A percentile compares a stretch with the other conserved stretches of the same genome.
Conservation (phyloP, 2,797 vertebrate genomes). For the Cryptoprocta ferox region DNA sequence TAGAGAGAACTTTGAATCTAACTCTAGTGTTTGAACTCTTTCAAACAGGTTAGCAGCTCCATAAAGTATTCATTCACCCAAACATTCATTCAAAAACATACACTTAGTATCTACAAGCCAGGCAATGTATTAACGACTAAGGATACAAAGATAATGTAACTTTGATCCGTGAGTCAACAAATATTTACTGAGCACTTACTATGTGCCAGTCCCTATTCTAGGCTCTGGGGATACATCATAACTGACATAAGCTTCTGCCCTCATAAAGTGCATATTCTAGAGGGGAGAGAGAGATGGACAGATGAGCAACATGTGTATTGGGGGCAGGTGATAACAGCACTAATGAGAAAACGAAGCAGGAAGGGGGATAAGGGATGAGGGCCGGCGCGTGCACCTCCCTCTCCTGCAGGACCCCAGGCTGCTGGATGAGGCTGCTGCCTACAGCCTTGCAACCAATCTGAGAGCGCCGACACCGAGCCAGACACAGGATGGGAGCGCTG, state of each 20-base stretch:
- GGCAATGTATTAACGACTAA: not conserved
- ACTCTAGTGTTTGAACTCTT: not conserved
- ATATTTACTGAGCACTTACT: not conserved
- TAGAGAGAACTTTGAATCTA: not conserved
- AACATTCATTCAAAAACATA: not conserved
- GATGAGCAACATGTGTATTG: not conserved
- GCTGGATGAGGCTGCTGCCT: not conserved
- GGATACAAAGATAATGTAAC: not conserved
- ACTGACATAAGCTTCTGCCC: not conserved
- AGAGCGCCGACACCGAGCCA: not conserved
- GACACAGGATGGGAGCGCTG: not conserved
- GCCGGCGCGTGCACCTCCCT: accelerated
- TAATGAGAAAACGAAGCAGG: not conserved
- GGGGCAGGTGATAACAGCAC: not conserved
- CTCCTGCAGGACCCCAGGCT: not conserved
- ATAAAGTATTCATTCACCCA: not conserved
- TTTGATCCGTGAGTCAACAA: not conserved
- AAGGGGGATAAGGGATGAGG: not conserved
- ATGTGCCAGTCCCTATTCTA: not conserved
- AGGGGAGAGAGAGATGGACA: not conserved
- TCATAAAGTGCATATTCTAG: not conserved
- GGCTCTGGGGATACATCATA: not conserved
- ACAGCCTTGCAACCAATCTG: not conserved
- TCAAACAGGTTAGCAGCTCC: not conserved
- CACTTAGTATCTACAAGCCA: not conserved